Base-by-base conservation (phyloP, 30 jellyfish, hydroid and myxozoan genomes). In the Rhopilema esculentum region DNA sequence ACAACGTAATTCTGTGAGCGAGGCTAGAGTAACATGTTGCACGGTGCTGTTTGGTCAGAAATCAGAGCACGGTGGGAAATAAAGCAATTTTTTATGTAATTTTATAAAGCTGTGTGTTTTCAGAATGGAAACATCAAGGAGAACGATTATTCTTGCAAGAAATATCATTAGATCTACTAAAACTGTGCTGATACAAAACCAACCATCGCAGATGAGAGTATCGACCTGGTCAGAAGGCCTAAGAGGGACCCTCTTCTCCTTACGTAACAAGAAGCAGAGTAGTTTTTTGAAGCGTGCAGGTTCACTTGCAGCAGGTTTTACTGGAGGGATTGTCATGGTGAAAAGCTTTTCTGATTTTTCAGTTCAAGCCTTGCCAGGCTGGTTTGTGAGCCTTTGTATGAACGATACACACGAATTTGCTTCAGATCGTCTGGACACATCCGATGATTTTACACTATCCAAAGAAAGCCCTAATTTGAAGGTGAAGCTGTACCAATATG, bases 401-500 rank as follows among this genome's bases (percentile, higher is more conserved):
- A 40, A 40, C 57, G 57, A 40, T 40, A 12, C 57, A 2, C n/a
- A n/a, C n/a, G n/a, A n/a, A n/a, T n/a, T n/a, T n/a, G n/a, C n/a
- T n/a, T n/a, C n/a, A n/a, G n/a, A n/a, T n/a, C n/a, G n/a, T n/a
- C n/a, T n/a, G n/a, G n/a, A n/a, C n/a, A n/a, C n/a, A n/a, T 40
- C 12, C 12, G 57, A 40, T 12, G 57, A 40, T 40, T 40, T 40
- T 40, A 40, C 12, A 12, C 12, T 12, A 12, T 40, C 57, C 6
- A 40, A 69, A 27, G 32, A 29, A 50, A 49, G 22, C 24, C 50
- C 70, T 19, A 75, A 52, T 0, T 66, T 82, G 18, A 71, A 78
- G 0, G 91, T 87, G 49, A 67, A 78, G 53, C 68, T 87, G 79
- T 95, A 86, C 71, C 99, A 95, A 73, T 95, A 95, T 57, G 86